Base-by-base conservation (phyloP, 1,140 invertebrate species). In the Thaumatotibia leucotreta region DNA sequence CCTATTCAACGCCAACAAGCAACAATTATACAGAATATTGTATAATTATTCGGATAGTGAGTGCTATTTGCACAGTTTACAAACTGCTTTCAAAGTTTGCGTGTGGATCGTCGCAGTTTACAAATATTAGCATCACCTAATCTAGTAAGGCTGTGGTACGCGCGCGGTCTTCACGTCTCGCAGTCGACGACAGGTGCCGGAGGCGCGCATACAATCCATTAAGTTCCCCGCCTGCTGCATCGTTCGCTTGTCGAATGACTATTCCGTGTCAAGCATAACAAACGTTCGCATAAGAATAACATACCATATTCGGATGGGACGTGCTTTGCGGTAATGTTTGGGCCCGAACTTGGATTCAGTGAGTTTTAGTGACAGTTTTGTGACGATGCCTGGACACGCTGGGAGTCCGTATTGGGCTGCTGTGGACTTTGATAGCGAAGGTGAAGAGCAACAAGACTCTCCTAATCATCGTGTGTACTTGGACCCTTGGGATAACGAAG, bases 401-500 rank as follows among this genome's bases (percentile, higher is more conserved):
- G 82, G 79, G 49, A 88, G 84, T 72, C 83, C 87, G 4, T 93
- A 92, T 74, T 93, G 92, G 92, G 89, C 89, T 24, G 86, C 92
- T 4, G 90, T 92, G 72, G 92, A 93, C 68, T 92, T 92, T 39
- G 92, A 92, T 52, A 93, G 92, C 69, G 92, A 93, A 74, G 91
- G 91, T 4, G 88, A 91, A 6, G 89, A 91, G 8, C 77, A 76
- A 8, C 73, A 80, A 49, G 4, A 81, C 79, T 2, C 78, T 4
- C 77, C 79, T n/a, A 88, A 84, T 58, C 84, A 84, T 58, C 74
- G 94, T 58, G 88, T 93, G 31, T 95, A 95, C 79, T 91, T 95
- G 0, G 94, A 95, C 79, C 94, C 94, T 6, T 95, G 95, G 95
- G 94, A 95, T 71, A 86, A 95, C 71, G 94, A 95, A 74, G 94